Evolutionary conservation across 2,113 vertebrate species (phyloP).

Genomic region (Oryctolagus cuniculus): DNA sequence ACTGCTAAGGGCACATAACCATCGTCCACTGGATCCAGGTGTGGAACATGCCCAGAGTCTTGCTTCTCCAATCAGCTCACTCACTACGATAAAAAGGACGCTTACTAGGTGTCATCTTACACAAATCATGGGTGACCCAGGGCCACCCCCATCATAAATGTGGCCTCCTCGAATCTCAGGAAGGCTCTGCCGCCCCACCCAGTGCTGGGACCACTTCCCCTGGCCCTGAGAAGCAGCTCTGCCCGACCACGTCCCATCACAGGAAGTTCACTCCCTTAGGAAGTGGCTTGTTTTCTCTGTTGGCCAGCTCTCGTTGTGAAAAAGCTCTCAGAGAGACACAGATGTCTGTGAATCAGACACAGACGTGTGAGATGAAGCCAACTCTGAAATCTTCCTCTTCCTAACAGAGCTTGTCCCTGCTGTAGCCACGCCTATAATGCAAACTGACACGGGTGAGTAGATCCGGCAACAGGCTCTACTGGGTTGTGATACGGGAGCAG

Average conservation of each 20-base stretch:
- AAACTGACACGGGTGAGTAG: background rate
- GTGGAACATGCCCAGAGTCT: background rate
- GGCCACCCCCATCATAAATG: background rate
- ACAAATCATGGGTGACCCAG: background rate
- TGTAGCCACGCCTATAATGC: background rate
- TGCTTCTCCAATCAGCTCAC: background rate
- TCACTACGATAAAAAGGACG: background rate
- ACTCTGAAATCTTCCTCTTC: slow-evolving; percentile 37
- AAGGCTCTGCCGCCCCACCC: background rate
- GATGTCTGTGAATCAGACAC: slow-evolving; percentile 70
- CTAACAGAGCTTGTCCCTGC: background rate
- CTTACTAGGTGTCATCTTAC: background rate
- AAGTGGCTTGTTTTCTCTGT: slow-evolving; percentile 21
- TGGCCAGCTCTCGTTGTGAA: slow-evolving; percentile 34
- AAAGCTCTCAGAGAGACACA: slow-evolving; percentile 64
- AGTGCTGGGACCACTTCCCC: background rate
- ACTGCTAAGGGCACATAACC: background rate
- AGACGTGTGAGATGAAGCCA: slow-evolving; percentile 50
- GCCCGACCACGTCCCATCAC: background rate
- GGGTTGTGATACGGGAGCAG: background rate
- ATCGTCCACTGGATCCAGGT: background rate
- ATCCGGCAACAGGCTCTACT: background rate
- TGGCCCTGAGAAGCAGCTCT: background rate
- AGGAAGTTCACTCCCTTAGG: background rate
- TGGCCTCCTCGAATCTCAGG: background rate